Conservation (phyloP, 2,888 invertebrate genomes). For the Thelaira solivaga region DNA sequence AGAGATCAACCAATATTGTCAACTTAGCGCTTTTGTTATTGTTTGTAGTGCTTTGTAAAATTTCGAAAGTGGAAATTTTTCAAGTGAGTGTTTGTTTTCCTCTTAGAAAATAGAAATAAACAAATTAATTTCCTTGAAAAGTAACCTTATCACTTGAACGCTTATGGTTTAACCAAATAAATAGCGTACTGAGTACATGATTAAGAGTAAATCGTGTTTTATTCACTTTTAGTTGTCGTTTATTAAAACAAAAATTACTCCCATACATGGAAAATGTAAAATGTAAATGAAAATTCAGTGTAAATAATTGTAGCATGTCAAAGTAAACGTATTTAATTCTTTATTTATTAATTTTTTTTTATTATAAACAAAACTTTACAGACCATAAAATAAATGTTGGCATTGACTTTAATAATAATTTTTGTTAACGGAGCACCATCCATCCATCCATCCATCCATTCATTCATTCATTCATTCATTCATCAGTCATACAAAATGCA, state of each 20-base stretch:
- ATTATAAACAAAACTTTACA: slow-evolving; percentile 38
- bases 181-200: no score
- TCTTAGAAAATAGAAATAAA: no score
- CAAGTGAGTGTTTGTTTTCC: no score
- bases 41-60: no score
- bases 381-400: slow-evolving; percentile 52
- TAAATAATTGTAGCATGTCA: slow-evolving; percentile 7
- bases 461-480: background rate
- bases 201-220: no score
- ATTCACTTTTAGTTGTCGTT: background rate
- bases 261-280: background rate
- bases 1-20: no score
- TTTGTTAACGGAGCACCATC: slow-evolving; percentile 28
- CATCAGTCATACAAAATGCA: no score
- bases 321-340: background rate
- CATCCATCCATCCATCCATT: background rate
- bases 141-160: no score
- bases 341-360: background rate
- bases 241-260: background rate
- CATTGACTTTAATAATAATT: slow-evolving; percentile 47
- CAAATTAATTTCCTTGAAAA: no score
- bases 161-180: no score
- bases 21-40: no score
- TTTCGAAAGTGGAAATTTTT: no score
- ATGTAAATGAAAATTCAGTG: background rate